Evolutionary conservation across 1,140 invertebrate genomes (phyloP).

Genomic region (Conus ventricosus): DNA sequence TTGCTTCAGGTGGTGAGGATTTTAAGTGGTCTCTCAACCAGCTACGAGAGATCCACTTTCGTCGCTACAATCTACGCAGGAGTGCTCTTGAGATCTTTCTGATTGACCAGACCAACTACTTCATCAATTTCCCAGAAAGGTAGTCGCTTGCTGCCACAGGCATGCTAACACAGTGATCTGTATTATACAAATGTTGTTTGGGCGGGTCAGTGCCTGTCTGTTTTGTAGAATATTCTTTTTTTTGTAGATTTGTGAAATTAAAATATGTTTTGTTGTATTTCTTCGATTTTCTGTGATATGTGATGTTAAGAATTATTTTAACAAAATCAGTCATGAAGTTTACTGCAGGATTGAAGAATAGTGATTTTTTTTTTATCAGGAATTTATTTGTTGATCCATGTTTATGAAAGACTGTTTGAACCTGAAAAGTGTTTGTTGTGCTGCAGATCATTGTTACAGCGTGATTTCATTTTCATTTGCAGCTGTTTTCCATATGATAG

Average conservation of each 20-base stretch:
- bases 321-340: too few relatives aligned
- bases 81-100: slow-evolving; percentile 83
- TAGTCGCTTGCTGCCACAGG: slow-evolving; percentile 56
- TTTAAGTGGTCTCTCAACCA: slow-evolving; percentile 78
- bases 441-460: too few relatives aligned
- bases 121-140: slow-evolving; percentile 82
- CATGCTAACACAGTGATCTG: background rate
- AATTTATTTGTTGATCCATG: too few relatives aligned
- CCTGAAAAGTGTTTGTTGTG: too few relatives aligned
- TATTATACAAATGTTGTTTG: background rate
- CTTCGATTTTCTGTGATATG: background rate
- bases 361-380: too few relatives aligned
- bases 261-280: background rate
- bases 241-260: too few relatives aligned
- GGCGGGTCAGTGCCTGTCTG: background rate
- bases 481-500: background rate
- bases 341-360: too few relatives aligned
- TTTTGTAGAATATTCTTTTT: background rate
- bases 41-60: slow-evolving; percentile 80
- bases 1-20: slow-evolving; percentile 68
- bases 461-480: background rate
- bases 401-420: too few relatives aligned
- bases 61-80: slow-evolving; percentile 81
- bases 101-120: slow-evolving; percentile 82
- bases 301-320: background rate